phyloP scores from a whole-genome alignment of 2,113 vertebrate genomes.

The Pelecanoides urinatrix region DNA sequence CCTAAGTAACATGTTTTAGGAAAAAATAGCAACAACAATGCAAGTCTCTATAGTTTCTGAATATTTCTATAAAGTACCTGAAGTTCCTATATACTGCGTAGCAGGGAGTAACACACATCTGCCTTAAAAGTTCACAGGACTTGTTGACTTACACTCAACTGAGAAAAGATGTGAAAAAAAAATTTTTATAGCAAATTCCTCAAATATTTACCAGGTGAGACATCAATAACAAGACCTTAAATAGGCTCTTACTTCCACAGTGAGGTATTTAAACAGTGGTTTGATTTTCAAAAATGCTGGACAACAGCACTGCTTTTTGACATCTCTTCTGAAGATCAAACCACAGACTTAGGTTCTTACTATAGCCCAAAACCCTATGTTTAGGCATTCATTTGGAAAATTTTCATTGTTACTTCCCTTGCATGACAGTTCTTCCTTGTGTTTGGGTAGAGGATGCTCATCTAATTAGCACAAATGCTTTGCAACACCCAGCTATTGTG shows the following conservation, averaged over 20 bases:
- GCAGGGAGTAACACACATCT: not conserved
- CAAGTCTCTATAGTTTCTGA: not conserved
- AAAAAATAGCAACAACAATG: not conserved
- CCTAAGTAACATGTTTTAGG: not conserved
- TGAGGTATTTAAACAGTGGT: not conserved
- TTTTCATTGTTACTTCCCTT: not conserved
- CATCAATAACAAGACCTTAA: constrained; percentile 1
- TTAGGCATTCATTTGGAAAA: not conserved
- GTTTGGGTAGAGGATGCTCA: not conserved
- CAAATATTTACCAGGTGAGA: constrained; percentile 31
- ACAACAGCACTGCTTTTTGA: not conserved
- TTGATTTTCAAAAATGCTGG: not conserved
- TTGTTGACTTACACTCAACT: not conserved
- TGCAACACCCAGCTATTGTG: not conserved
- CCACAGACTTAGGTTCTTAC: not conserved
- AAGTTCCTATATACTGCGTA: not conserved
- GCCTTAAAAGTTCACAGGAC: not conserved
- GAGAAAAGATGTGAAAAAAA: constrained; percentile 8
- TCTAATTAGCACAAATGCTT: not conserved
- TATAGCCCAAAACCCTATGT: not conserved
- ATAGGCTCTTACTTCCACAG: not conserved
- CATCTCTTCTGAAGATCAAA: not conserved
- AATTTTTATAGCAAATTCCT: constrained; percentile 31
- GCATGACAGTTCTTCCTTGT: not conserved
- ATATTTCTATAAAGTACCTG: not conserved